Conservation (phyloP, 1,140 invertebrate genomes). For the Macrobrachium nipponense region DNA sequence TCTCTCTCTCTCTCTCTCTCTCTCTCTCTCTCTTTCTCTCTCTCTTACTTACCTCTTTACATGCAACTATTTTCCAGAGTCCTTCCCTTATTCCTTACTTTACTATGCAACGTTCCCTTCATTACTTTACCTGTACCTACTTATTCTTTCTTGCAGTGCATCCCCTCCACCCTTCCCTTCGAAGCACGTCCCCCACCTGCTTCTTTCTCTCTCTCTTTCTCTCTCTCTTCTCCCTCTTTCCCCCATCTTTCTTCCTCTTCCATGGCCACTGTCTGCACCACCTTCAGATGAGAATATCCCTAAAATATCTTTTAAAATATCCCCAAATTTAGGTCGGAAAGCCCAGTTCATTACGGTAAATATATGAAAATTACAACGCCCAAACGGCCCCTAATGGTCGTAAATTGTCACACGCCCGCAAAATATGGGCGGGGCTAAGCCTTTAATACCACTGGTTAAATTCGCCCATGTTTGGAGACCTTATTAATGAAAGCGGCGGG, state of each 20-base stretch:
- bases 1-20: slow-evolving; percentile 21
- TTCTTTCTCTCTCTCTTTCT: neutral
- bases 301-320: no score
- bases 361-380: no score
- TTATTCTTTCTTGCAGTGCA: neutral
- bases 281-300: neutral
- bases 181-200: no score
- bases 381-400: no score
- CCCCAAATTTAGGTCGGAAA: no score
- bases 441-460: no score
- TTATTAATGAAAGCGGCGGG: no score
- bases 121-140: neutral
- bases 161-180: neutral
- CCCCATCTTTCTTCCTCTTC: slow-evolving; percentile 4
- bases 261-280: neutral
- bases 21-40: neutral
- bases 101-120: neutral
- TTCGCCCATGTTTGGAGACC: no score
- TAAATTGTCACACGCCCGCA: no score
- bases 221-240: neutral
- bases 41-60: neutral
- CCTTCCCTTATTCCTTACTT: neutral
- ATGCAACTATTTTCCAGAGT: no score
- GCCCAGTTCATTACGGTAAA: no score
- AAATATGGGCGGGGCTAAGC: no score